These are phyloP conservation scores for Arremon brunneinucha DNA, from an alignment of 2,797 vertebrate genomes.

Conservation along the genomic window DNA sequence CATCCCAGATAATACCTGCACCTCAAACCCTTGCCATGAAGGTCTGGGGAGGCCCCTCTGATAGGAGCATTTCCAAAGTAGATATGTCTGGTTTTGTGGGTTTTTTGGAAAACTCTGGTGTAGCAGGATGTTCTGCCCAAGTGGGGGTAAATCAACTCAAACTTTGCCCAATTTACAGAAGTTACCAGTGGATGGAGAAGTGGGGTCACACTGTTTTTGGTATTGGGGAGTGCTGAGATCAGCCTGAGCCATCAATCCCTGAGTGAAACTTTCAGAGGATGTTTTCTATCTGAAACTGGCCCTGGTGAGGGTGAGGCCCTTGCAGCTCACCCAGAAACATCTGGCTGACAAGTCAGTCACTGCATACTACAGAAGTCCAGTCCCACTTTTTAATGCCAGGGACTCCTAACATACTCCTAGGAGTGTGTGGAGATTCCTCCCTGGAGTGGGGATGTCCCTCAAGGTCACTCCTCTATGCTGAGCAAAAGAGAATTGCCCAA, in stretches of 20 bases:
- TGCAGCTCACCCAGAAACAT: background rate
- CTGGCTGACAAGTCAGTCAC: background rate
- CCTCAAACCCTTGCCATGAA: background rate
- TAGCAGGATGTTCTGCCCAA: background rate
- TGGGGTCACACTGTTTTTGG: background rate
- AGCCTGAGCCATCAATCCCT: background rate
- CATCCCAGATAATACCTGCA: background rate
- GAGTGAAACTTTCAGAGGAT: background rate
- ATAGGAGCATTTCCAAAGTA: background rate
- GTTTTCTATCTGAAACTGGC: background rate
- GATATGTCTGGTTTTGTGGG: background rate
- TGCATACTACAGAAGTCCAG: background rate
- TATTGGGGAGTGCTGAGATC: background rate
- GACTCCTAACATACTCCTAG: background rate
- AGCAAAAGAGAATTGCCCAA: background rate
- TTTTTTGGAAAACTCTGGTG: background rate
- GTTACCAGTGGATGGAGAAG: accelerated
- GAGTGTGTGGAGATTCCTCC: no score
- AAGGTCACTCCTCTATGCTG: background rate
- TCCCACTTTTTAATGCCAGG: background rate
- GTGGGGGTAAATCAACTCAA: background rate
- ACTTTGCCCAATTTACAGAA: background rate
- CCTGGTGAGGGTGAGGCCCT: background rate
- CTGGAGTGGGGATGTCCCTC: no score
- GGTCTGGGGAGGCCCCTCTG: background rate